A percentile compares a stretch with the other conserved stretches of the same genome.
phyloP scores from a whole-genome alignment of 2,888 invertebrate genomes.

The Smittia aterrima region DNA sequence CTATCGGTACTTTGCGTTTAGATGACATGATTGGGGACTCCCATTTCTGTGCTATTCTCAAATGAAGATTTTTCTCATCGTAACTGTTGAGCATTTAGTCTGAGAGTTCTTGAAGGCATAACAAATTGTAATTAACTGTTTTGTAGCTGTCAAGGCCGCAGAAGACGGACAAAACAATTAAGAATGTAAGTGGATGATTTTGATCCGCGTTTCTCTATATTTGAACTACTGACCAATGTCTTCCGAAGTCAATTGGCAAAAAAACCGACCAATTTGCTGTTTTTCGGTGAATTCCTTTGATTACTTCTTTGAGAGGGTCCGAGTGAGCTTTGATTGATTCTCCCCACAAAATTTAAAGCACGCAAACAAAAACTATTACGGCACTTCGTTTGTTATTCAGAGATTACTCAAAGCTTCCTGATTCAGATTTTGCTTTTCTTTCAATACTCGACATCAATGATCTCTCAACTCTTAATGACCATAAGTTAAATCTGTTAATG shows the following conservation, averaged over 20 bases:
- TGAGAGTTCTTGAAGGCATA: background rate
- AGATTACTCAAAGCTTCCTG: too few relatives aligned
- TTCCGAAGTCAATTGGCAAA: background rate
- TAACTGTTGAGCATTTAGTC: background rate
- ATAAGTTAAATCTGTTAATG: too few relatives aligned
- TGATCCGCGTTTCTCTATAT: background rate
- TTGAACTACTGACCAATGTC: constrained; percentile 8
- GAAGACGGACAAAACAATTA: background rate
- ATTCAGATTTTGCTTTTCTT: too few relatives aligned
- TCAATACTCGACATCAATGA: too few relatives aligned
- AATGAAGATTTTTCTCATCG: background rate
- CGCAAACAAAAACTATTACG: too few relatives aligned
- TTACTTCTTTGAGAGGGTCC: background rate
- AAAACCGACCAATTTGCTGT: constrained; percentile 10
- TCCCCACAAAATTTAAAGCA: too few relatives aligned
- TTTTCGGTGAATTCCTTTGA: background rate
- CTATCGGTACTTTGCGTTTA: too few relatives aligned
- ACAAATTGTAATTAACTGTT: constrained; percentile 1
- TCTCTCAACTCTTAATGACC: too few relatives aligned
- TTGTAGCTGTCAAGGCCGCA: background rate
- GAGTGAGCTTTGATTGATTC: background rate
- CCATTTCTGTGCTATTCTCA: too few relatives aligned
- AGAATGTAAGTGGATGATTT: too few relatives aligned
- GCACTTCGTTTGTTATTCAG: too few relatives aligned
- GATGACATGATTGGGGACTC: too few relatives aligned